Percentiles rank a stretch among this genome's conserved stretches.
Conservation (phyloP, 2,888 invertebrate genomes). For the Pteria penguin region DNA sequence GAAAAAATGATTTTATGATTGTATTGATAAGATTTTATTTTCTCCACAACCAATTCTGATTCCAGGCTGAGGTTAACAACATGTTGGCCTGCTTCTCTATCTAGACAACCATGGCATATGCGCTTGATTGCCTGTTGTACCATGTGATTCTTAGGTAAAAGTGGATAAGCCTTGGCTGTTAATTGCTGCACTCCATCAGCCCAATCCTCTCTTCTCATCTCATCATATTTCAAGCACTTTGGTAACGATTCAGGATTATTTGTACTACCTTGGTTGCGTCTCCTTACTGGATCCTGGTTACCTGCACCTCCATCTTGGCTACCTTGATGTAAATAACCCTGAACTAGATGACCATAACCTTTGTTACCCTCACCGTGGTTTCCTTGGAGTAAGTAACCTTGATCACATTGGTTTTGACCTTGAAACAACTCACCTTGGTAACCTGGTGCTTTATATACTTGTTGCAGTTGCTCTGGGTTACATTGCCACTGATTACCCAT, state of each 20-base stretch:
- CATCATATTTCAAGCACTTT: not conserved
- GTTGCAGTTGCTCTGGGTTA: not conserved
- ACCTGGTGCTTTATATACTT: not conserved
- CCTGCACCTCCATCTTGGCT: not conserved
- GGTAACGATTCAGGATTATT: not conserved
- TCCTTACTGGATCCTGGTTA: not conserved
- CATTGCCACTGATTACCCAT: not conserved
- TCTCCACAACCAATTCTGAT: not conserved
- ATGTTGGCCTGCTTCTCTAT: not conserved
- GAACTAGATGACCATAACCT: no score
- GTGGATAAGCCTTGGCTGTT: not conserved
- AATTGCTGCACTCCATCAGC: not conserved
- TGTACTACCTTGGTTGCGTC: not conserved
- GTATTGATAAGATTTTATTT: not conserved
- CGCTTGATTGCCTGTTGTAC: not conserved
- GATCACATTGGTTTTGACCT: no score
- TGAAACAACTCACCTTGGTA: no score
- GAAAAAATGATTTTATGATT: not conserved
- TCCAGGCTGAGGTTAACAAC: not conserved
- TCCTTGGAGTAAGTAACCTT: not conserved
- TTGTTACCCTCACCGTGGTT: not conserved
- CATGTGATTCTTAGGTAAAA: not conserved
- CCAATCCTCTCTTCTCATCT: not conserved
- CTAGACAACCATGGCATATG: not conserved
- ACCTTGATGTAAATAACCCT: not conserved